Conservation (phyloP, 1,140 invertebrate genomes). For the Drosophila kikkawai region DNA sequence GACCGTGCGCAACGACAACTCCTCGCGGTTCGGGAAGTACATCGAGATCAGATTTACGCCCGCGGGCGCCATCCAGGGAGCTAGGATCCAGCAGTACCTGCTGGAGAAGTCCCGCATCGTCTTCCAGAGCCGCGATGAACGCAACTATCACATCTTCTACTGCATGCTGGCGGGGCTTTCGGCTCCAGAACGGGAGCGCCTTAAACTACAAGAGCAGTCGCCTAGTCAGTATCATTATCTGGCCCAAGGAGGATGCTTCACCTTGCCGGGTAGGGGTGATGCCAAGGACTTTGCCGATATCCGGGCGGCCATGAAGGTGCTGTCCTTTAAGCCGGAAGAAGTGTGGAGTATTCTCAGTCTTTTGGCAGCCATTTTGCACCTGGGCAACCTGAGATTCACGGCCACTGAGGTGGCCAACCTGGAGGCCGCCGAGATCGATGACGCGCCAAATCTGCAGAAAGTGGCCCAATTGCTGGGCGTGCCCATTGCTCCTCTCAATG, state of each 20-base stretch:
- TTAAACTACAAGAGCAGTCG: constrained; percentile 90
- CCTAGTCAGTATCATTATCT: constrained; percentile 91
- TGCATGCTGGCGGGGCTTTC: constrained; percentile 94
- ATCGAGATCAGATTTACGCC: constrained; percentile 97
- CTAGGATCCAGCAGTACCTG: constrained; percentile 97
- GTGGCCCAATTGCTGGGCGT: constrained; percentile 91
- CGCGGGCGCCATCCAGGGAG: constrained; percentile 95
- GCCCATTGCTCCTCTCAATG: constrained; percentile 88
- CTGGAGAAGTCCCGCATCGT: constrained; percentile 98
- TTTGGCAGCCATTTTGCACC: constrained; percentile 93
- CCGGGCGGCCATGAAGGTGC: constrained; percentile 94
- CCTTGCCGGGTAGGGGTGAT: constrained; percentile 93
- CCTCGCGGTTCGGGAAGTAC: constrained; percentile 98
- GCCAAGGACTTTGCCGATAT: constrained; percentile 94
- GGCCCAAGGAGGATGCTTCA: constrained; percentile 89
- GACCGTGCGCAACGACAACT: constrained; percentile 98
- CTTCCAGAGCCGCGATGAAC: constrained; percentile 93
- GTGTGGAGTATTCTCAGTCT: constrained; percentile 94
- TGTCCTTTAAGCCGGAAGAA: constrained; percentile 94
- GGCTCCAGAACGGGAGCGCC: constrained; percentile 91
- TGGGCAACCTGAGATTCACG: constrained; percentile 96
- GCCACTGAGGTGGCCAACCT: constrained; percentile 90
- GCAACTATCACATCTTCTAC: constrained; percentile 99
- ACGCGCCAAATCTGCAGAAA: constrained; percentile 88
- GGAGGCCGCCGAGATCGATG: constrained; percentile 92